These are phyloP conservation scores for Nautilus pompilius DNA, from an alignment of 1,140 invertebrate genomes.

Conservation along the genomic window DNA sequence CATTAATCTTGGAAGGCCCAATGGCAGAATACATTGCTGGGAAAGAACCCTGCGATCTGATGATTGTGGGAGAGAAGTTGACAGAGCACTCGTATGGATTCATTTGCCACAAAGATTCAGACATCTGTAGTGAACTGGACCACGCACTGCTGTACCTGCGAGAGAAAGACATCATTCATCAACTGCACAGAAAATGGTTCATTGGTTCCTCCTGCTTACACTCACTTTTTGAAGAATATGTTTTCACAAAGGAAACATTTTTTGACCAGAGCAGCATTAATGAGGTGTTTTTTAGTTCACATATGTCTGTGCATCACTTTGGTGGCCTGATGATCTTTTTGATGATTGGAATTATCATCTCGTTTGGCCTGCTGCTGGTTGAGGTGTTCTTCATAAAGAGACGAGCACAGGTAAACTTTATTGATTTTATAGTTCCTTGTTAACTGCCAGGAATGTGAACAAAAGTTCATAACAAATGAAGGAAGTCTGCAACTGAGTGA, in stretches of 20 bases:
- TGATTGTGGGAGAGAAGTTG: slow-evolving; percentile 16
- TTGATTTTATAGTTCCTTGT: too few species aligned
- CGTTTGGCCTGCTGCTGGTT: not conserved
- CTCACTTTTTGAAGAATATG: not conserved
- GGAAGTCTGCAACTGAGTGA: too few species aligned
- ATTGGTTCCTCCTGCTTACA: slow-evolving; percentile 6
- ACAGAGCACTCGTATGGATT: slow-evolving; percentile 14
- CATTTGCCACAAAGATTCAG: slow-evolving; percentile 16
- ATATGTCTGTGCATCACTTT: not conserved
- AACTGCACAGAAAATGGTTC: slow-evolving; percentile 17
- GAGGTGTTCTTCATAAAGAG: not conserved
- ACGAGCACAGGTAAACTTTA: not conserved
- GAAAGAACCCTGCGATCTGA: slow-evolving; percentile 25
- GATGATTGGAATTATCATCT: not conserved
- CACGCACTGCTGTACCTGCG: slow-evolving; percentile 10
- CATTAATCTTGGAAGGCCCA: slow-evolving; percentile 19
- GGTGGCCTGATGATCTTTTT: not conserved
- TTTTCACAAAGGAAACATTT: not conserved
- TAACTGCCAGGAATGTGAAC: too few species aligned
- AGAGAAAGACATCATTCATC: slow-evolving; percentile 13
- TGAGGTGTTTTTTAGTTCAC: too few species aligned
- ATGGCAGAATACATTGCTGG: slow-evolving; percentile 21
- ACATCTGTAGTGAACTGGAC: slow-evolving; percentile 12
- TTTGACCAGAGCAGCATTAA: not conserved
- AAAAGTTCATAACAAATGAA: too few species aligned